These are phyloP conservation scores for Nasonia vitripennis DNA, from an alignment of 1,140 invertebrate genomes.

Conservation along the genomic window DNA sequence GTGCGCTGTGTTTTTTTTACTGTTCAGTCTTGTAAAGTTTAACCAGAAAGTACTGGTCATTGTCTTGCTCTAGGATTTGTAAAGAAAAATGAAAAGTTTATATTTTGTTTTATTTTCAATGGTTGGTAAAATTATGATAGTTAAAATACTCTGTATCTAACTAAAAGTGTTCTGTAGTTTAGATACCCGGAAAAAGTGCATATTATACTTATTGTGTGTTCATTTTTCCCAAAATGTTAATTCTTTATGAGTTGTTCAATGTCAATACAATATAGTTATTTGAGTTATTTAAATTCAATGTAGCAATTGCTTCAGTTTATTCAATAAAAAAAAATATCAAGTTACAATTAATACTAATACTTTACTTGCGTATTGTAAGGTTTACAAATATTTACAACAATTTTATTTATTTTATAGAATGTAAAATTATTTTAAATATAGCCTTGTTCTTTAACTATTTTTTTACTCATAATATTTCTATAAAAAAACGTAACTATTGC, in stretches of 20 bases:
- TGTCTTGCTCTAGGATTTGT: not conserved
- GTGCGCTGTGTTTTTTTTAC: conserved; percentile 3
- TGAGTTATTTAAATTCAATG: not conserved
- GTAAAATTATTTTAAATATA: not conserved
- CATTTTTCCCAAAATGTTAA: too few relatives aligned
- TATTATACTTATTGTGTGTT: too few relatives aligned
- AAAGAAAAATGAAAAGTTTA: not conserved
- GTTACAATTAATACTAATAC: not conserved
- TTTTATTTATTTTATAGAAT: not conserved
- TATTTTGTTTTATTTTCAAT: not conserved
- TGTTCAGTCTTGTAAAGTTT: not conserved
- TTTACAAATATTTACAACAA: not conserved
- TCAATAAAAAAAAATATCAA: not conserved
- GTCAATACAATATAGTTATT: not conserved
- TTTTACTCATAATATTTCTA: not conserved
- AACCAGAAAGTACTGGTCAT: not conserved
- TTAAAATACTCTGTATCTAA: not conserved
- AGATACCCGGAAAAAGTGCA: too few relatives aligned
- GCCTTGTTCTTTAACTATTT: not conserved
- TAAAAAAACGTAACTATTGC: not conserved
- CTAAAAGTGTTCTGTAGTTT: not conserved
- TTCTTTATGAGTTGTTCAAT: not conserved
- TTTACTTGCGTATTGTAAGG: not conserved
- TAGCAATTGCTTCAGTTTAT: not conserved
- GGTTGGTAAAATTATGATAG: not conserved